These are phyloP conservation scores for Trinectes maculatus DNA, from an alignment of 2,113 vertebrate genomes.

Conservation along the genomic window DNA sequence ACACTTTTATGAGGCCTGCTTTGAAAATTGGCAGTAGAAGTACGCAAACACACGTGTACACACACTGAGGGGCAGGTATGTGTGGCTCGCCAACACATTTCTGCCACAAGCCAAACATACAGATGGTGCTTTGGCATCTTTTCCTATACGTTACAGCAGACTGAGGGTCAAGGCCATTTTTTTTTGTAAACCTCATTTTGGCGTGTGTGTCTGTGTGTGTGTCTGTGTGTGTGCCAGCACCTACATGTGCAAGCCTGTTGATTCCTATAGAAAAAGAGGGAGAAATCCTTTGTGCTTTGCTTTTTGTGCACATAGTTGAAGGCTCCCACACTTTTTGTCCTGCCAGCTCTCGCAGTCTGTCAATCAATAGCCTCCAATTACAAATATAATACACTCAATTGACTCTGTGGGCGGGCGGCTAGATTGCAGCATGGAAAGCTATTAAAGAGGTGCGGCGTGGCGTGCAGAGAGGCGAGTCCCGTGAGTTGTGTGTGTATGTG, in stretches of 20 bases:
- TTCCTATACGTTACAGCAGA: constrained; percentile 25
- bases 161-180: constrained; percentile 15
- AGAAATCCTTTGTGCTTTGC: constrained; percentile 53
- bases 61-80: neutral
- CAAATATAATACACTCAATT: constrained; percentile 79
- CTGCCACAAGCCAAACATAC: constrained; percentile 35
- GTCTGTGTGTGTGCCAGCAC: neutral
- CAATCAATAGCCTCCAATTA: constrained; percentile 82
- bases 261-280: constrained; percentile 17
- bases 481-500: constrained; percentile 43
- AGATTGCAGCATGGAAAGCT: constrained; percentile 77
- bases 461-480: constrained; percentile 58
- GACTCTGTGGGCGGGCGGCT: constrained; percentile 66
- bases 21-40: constrained; percentile 45
- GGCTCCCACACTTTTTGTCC: constrained; percentile 63
- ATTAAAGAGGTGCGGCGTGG: constrained; percentile 72
- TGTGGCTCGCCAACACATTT: constrained; percentile 1
- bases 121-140: constrained; percentile 30
- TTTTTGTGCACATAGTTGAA: constrained; percentile 46
- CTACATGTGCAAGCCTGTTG: neutral
- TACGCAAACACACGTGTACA: constrained; percentile 9
- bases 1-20: constrained; percentile 71
- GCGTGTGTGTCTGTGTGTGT: constrained; percentile 22
- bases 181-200: constrained; percentile 55
- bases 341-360: constrained; percentile 65